phyloP scores from a whole-genome alignment of 2,113 vertebrate species.

The Prunella himalayana region DNA sequence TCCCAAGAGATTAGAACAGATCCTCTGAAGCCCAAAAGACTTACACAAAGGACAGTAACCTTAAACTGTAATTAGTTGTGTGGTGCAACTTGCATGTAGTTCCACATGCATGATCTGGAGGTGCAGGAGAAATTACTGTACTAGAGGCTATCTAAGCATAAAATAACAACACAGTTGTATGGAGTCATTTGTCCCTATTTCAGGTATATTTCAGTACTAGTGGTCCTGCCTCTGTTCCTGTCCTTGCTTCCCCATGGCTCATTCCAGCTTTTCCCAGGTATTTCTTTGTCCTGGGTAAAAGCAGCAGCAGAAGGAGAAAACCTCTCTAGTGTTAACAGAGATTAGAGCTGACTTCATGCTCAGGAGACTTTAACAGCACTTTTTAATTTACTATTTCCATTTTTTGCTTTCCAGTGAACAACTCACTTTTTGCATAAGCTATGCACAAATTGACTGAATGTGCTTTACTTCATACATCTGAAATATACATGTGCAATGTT shows the following conservation, averaged over 20 bases:
- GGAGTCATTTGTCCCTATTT: background rate
- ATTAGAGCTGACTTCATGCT: background rate
- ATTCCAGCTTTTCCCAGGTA: background rate
- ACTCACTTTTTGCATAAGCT: background rate
- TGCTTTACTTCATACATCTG: background rate
- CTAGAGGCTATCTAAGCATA: background rate
- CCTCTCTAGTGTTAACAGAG: background rate
- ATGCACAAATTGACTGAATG: background rate
- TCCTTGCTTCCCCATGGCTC: background rate
- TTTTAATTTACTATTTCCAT: background rate
- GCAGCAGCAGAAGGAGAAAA: background rate
- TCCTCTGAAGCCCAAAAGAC: constrained; percentile 9
- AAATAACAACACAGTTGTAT: background rate
- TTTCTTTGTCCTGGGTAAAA: background rate
- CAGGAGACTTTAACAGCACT: background rate
- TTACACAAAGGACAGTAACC: constrained; percentile 1
- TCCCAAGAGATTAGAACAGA: background rate
- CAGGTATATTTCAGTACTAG: background rate
- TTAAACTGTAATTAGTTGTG: constrained; percentile 42
- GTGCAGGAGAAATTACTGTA: background rate
- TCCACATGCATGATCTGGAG: background rate
- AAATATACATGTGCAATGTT: background rate
- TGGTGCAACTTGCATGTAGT: background rate
- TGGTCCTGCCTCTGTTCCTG: background rate
- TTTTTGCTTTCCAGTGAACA: background rate